phyloP scores from a whole-genome alignment of 2,113 vertebrate genomes.

The Pholis gunnellus region DNA sequence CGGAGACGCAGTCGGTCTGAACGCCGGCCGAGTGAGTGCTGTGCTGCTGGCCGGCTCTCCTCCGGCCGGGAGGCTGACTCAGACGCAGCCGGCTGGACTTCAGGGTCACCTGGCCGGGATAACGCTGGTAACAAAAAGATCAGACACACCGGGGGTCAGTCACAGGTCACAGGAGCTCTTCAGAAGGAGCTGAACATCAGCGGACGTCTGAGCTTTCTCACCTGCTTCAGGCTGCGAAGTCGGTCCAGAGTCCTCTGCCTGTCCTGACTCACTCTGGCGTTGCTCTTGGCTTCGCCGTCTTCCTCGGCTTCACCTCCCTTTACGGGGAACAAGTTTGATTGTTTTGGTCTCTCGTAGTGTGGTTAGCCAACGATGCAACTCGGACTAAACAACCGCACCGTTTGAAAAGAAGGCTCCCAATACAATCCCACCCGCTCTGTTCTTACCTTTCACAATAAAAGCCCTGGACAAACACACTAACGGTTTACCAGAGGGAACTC shows the following conservation, averaged over 20 bases:
- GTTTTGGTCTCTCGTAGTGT: too few relatives aligned
- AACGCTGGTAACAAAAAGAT: constrained; percentile 81
- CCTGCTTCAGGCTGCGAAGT: constrained; percentile 96
- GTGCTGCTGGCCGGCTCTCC: constrained; percentile 75
- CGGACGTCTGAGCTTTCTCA: constrained; percentile 53
- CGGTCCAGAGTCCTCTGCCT: constrained; percentile 94
- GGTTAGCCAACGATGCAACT: not conserved
- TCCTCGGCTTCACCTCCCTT: constrained; percentile 83
- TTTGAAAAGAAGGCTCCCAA: too few relatives aligned
- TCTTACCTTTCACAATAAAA: too few relatives aligned
- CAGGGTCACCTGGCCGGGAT: constrained; percentile 95
- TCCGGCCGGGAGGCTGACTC: constrained; percentile 83
- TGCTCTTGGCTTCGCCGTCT: constrained; percentile 89
- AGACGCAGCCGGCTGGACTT: constrained; percentile 91
- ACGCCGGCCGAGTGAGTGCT: constrained; percentile 81
- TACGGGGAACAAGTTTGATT: not conserved
- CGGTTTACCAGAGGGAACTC: not conserved
- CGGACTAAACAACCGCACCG: too few relatives aligned
- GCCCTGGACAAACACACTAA: too few relatives aligned
- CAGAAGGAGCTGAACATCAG: not conserved
- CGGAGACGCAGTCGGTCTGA: constrained; percentile 80
- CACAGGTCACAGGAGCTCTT: not conserved
- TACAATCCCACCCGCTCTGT: too few relatives aligned
- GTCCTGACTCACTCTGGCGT: constrained; percentile 91
- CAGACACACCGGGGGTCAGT: not conserved